Base-by-base conservation (phyloP, 2,113 vertebrate species). In the Amia ocellicauda region DNA sequence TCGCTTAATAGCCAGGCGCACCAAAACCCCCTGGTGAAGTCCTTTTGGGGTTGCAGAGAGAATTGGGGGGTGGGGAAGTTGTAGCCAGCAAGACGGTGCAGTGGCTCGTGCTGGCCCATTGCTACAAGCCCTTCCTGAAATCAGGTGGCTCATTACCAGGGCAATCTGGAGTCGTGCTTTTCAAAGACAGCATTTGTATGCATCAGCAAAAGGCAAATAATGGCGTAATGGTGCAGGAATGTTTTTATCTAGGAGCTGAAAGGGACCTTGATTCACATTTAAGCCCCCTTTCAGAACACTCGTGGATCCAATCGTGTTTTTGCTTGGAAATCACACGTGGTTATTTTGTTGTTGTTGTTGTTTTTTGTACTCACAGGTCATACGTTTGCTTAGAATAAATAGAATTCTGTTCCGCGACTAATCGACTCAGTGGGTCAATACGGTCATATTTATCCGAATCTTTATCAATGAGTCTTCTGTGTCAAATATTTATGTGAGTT, bases 1-100 rank as follows among this genome's bases (percentile, higher is more conserved):
- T 84, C 73, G 83, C 72, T 74, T 78, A 74, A 74, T 71, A 79
- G 73, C 57, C 67, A 76, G 63, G 49, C 71, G 40, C 45, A 23
- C 50, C 23, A 36, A 77, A 55, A 73, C 74, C 75, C 64, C 1
- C 13, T 63, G 50, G 67, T 51, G 61, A 61, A 47, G 67, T 70
- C 62, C 60, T 74, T 80, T 68, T n/a, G n/a, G n/a, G n/a, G n/a
- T n/a, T n/a, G n/a, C 85, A 73, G 78, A 69, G 45, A 47, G 58
- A 76, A 29, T 23, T 42, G 4, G 24, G 9, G 50, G 61, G 82
- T 66, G 66, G 63, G 52, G 26, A 16, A 1, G 60, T 71, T 24
- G 71, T 79, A 74, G 60, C 67, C 76, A 69, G 26, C 40, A 63
- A 69, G 41, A 16, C 49, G 42, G 5, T 4, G 42, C 3, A n/a